phyloP scores from a whole-genome alignment of 1,140 invertebrate species.

The Oryzaephilus surinamensis region DNA sequence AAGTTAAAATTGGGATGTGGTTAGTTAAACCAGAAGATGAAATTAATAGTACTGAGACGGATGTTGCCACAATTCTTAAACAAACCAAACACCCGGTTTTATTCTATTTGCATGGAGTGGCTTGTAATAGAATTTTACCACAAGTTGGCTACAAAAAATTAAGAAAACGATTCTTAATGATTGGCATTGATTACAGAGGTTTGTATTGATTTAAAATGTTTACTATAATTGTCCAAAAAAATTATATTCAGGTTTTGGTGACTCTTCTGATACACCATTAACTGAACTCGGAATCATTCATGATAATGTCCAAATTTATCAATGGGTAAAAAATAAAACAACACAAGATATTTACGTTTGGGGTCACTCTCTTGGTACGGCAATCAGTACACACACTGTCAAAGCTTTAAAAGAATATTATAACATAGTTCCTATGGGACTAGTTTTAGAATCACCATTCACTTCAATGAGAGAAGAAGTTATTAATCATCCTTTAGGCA shows the following conservation, averaged over 20 bases:
- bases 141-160: too few species aligned
- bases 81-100: too few species aligned
- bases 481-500: constrained; percentile 59
- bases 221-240: constrained; percentile 1
- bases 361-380: constrained; percentile 79
- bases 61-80: too few species aligned
- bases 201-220: constrained; percentile 8
- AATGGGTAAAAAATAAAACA: constrained; percentile 57
- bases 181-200: constrained; percentile 87
- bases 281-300: constrained; percentile 75
- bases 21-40: too few species aligned
- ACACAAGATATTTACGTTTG: constrained; percentile 62
- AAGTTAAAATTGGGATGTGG: too few species aligned
- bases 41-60: too few species aligned
- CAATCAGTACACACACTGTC: constrained; percentile 52
- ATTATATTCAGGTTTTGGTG: constrained; percentile 83
- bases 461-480: constrained; percentile 80
- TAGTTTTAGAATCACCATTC: constrained; percentile 81
- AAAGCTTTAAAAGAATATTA: constrained; percentile 45
- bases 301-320: constrained; percentile 67
- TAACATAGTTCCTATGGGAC: constrained; percentile 48
- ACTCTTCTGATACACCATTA: constrained; percentile 60
- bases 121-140: too few species aligned
- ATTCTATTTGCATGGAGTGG: too few species aligned
- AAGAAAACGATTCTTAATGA: constrained; percentile 67